Conservation (phyloP, 2,113 vertebrate genomes). For the Trichomycterus rosablanca region DNA sequence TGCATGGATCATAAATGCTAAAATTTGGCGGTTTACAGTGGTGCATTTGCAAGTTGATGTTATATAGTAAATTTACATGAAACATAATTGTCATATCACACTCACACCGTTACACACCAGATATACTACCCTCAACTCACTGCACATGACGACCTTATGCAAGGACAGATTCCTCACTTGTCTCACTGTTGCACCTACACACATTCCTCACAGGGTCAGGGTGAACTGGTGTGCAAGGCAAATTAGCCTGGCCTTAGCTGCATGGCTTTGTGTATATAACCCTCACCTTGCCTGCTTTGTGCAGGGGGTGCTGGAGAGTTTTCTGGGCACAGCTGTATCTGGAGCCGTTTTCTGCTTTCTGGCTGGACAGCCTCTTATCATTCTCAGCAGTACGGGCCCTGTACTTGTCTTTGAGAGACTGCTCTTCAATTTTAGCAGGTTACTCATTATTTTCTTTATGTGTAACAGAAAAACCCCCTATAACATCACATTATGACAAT, state of each 20-base stretch:
- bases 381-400: constrained; percentile 94
- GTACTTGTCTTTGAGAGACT: constrained; percentile 95
- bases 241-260: not conserved
- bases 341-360: constrained; percentile 90
- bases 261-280: constrained; percentile 11
- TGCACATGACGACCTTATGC: no score
- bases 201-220: constrained; percentile 9
- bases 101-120: no score
- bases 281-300: constrained; percentile 22
- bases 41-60: no score
- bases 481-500: no score
- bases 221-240: not conserved
- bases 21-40: no score
- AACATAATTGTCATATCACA: no score
- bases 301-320: constrained; percentile 95
- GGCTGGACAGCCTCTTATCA: constrained; percentile 89
- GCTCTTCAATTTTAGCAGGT: constrained; percentile 98
- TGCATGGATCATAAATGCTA: no score
- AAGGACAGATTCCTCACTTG: not conserved
- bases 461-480: not conserved
- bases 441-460: constrained; percentile 25
- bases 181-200: not conserved
- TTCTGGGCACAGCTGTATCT: constrained; percentile 87
- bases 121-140: no score
- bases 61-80: no score